Evolutionary conservation across 2,113 vertebrate species (phyloP).

Genomic region (Falcunculus frontatus): DNA sequence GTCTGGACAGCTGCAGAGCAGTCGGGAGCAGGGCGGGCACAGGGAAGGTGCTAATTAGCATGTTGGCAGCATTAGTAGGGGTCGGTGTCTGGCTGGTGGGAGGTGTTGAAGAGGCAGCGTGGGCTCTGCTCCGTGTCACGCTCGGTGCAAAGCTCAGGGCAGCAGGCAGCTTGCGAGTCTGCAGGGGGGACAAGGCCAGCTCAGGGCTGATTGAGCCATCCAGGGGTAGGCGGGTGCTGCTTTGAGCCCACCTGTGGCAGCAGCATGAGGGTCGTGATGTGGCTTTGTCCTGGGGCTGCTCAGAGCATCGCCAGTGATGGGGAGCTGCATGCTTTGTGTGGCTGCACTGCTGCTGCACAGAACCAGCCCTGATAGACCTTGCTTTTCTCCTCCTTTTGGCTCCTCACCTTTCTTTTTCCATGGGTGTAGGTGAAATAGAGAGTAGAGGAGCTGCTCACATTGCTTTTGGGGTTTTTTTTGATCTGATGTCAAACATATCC

Average conservation of each 20-base stretch:
- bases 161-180: neutral
- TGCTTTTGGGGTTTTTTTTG: neutral
- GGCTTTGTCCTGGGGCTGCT: neutral
- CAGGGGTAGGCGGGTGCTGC: neutral
- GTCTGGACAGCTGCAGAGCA: neutral
- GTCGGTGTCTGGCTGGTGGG: neutral
- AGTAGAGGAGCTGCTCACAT: neutral
- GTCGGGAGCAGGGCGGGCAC: neutral
- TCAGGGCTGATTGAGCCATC: neutral
- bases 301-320: neutral
- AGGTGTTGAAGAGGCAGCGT: neutral
- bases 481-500: neutral
- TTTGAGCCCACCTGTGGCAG: neutral
- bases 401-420: neutral
- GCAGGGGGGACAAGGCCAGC: neutral
- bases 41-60: constrained; percentile 7
- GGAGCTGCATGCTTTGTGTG: neutral
- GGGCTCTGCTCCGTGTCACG: neutral
- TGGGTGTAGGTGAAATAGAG: neutral
- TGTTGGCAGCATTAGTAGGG: constrained; percentile 13
- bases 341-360: neutral
- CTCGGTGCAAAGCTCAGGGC: neutral
- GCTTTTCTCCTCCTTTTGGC: neutral
- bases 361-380: neutral
- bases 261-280: neutral